Evolutionary conservation across 1,140 invertebrate species (phyloP).

Genomic region (Hylaeus volcanicus): DNA sequence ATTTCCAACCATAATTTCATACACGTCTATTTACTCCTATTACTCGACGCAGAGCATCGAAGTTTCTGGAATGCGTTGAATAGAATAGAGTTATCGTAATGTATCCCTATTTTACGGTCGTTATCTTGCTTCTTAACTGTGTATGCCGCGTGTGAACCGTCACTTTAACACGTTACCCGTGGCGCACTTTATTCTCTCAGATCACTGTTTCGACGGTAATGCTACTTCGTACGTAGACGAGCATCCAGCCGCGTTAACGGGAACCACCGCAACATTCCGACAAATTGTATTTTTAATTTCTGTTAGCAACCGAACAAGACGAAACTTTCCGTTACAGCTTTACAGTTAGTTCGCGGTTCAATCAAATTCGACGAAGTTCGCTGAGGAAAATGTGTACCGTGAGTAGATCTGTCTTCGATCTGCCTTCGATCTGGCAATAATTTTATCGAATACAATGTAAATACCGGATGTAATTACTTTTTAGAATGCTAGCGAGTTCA

Average conservation of each 20-base stretch:
- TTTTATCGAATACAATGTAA: no score
- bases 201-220: conserved; percentile 1
- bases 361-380: conserved; percentile 3
- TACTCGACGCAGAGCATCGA: neutral
- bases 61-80: neutral
- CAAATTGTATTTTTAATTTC: conserved; percentile 32
- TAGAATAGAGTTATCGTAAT: neutral
- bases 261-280: neutral
- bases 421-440: no score
- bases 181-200: neutral
- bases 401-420: no score
- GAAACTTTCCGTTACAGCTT: conserved; percentile 21
- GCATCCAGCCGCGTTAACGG: neutral
- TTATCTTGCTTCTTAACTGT: conserved; percentile 15
- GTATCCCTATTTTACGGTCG: conserved; percentile 4
- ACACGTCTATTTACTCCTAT: no score
- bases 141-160: conserved; percentile 5
- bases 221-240: neutral
- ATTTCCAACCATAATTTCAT: no score
- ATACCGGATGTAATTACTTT: no score
- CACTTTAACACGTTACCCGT: neutral
- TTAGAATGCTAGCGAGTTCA: no score
- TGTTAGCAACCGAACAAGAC: neutral
- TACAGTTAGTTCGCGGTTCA: conserved; percentile 1
- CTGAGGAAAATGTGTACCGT: no score